Base-by-base conservation (phyloP, 1,140 invertebrate genomes). In the Neodiprion fabricii region DNA sequence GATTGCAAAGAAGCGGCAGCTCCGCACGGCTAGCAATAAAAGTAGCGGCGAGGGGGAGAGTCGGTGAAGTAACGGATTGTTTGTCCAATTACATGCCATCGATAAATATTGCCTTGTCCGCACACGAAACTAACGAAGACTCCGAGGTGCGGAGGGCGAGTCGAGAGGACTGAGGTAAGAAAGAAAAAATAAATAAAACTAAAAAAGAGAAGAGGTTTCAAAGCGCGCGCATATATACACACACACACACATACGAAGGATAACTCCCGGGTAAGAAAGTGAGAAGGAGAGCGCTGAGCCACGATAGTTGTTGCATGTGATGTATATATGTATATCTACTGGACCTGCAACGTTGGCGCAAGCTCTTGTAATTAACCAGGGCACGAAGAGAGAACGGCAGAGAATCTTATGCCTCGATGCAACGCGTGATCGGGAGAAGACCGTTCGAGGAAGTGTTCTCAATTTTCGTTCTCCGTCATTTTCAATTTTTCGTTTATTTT, bases 71-170 rank as follows among this genome's bases (percentile, higher is more conserved):
- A 78, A 79, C 77, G 77, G 28, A 74, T 74, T 77, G 73, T 74
- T 75, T 77, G 74, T 78, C 78, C 78, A 79, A 79, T 79, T 79
- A 79, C 76, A 77, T 76, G 70, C 70, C 75, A 71, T 79, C 78
- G 77, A 78, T 17, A 40, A 40, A 40, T 40, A 40, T 40, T 40
- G 68, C n/a, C 28, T 21, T 28, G 28, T 72, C 74, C 70, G 70
- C 68, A 72, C 72, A 71, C 66, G 74, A 78, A 76, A 78, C 74
- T 67, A 76, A 78, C 28, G 28, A 40, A 72, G 69, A 70, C 70
- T 9, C 67, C 72, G 76, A 65, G 65, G 48, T 12, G n/a, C 49
- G n/a, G 47, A 40, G 28, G 28, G 28, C 28, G 28, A 40, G 28
- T 65, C 1, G 12, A 65, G 12, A 65, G 1, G 17, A 65, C 12